phyloP scores from a whole-genome alignment of 2,113 vertebrate species.

The Silurus glanis region DNA sequence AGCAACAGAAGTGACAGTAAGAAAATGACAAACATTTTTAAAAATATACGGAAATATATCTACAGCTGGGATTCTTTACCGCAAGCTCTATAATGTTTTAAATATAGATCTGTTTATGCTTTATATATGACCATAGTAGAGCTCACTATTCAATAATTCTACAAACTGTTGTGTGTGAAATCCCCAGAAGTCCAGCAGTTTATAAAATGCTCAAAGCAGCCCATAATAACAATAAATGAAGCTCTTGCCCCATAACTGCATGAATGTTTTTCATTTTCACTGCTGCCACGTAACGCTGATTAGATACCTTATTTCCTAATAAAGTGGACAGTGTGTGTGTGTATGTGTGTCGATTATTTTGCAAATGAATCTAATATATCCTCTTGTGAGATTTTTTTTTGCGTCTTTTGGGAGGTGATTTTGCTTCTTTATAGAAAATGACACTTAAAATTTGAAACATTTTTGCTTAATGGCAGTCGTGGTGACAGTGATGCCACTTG shows the following conservation, averaged over 20 bases:
- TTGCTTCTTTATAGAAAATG: background rate
- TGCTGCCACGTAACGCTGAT: no score
- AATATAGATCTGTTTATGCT: background rate
- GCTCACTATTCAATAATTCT: background rate
- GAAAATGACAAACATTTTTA: background rate
- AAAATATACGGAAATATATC: background rate
- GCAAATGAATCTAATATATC: background rate
- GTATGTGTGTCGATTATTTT: background rate
- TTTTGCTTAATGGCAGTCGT: background rate
- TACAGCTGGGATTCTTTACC: no score
- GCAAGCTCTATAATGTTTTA: no score
- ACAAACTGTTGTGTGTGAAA: background rate
- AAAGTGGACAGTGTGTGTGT: background rate
- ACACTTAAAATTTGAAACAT: background rate
- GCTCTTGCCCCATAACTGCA: no score
- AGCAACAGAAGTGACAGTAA: background rate
- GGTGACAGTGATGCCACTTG: no score
- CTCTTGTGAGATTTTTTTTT: background rate
- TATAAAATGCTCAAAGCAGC: no score
- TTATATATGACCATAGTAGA: background rate
- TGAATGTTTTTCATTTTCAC: no score
- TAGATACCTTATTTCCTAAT: background rate
- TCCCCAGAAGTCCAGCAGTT: no score
- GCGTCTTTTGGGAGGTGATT: background rate
- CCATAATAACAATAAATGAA: no score